These are phyloP conservation scores for Zaprionus camerounensis DNA, from an alignment of 1,140 invertebrate species.

Conservation along the genomic window DNA sequence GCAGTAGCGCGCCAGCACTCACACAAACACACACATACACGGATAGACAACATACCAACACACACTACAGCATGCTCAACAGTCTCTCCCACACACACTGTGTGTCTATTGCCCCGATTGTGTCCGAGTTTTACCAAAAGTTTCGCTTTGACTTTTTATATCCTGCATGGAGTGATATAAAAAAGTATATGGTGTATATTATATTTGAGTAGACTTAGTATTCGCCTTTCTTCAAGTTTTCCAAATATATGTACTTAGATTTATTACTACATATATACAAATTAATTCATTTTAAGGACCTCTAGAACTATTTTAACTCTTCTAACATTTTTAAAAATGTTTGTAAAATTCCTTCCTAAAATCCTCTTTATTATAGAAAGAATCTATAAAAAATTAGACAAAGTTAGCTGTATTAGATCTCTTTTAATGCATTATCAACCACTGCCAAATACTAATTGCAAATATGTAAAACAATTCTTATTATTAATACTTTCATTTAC, in stretches of 20 bases:
- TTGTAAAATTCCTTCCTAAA: too few species aligned
- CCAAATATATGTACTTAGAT: too few species aligned
- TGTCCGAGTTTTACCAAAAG: constrained; percentile 64
- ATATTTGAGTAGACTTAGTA: background rate
- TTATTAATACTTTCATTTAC: background rate
- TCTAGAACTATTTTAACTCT: too few species aligned
- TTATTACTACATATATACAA: too few species aligned
- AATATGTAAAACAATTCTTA: too few species aligned
- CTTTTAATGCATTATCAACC: too few species aligned
- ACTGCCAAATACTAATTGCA: too few species aligned
- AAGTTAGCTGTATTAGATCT: too few species aligned
- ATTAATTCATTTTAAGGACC: too few species aligned
- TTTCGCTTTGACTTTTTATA: constrained; percentile 52
- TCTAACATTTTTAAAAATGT: too few species aligned
- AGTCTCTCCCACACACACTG: constrained; percentile 2
- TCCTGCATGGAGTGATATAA: background rate
- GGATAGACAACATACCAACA: background rate
- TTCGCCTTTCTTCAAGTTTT: background rate
- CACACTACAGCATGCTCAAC: background rate
- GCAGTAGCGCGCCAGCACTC: constrained; percentile 3
- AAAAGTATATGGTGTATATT: background rate
- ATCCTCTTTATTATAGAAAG: too few species aligned
- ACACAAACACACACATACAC: constrained; percentile 13
- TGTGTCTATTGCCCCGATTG: constrained; percentile 22
- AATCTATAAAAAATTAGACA: too few species aligned